These are phyloP conservation scores for Junonia oenone DNA, from an alignment of 2,888 invertebrate genomes.

Conservation along the genomic window DNA sequence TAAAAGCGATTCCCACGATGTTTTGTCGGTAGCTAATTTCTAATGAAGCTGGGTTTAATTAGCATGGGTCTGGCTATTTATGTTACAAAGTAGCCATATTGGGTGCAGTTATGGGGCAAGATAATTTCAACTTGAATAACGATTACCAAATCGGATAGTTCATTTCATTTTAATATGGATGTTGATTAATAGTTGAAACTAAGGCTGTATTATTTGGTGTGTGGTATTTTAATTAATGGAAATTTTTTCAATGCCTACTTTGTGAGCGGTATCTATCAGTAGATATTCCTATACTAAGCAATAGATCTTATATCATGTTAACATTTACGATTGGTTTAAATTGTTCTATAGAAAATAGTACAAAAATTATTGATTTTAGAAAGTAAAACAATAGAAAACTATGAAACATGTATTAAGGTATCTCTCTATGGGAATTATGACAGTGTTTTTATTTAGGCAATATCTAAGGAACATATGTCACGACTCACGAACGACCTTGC, in stretches of 20 bases:
- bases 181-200: constrained; percentile 9
- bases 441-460: not conserved
- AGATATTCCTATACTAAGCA: too few relatives aligned
- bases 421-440: not conserved
- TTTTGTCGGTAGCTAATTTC: constrained; percentile 18
- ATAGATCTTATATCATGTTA: too few relatives aligned
- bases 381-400: too few relatives aligned
- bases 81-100: constrained; percentile 12
- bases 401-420: too few relatives aligned
- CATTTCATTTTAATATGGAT: constrained; percentile 13
- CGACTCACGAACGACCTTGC: not conserved
- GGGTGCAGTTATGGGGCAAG: constrained; percentile 18
- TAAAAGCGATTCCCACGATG: constrained; percentile 23
- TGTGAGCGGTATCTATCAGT: too few relatives aligned
- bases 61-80: constrained; percentile 19
- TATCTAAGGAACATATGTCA: not conserved
- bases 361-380: too few relatives aligned
- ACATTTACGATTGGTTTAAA: too few relatives aligned
- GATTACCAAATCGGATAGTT: constrained; percentile 14
- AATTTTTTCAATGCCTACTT: too few relatives aligned
- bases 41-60: constrained; percentile 26
- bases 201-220: not conserved
- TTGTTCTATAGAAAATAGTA: too few relatives aligned
- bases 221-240: constrained; percentile 3
- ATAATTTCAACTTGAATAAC: constrained; percentile 21